A percentile compares a stretch with the other conserved stretches of the same genome.
phyloP scores from a whole-genome alignment of 2,797 vertebrate genomes.

The Enteromius treurensis region DNA sequence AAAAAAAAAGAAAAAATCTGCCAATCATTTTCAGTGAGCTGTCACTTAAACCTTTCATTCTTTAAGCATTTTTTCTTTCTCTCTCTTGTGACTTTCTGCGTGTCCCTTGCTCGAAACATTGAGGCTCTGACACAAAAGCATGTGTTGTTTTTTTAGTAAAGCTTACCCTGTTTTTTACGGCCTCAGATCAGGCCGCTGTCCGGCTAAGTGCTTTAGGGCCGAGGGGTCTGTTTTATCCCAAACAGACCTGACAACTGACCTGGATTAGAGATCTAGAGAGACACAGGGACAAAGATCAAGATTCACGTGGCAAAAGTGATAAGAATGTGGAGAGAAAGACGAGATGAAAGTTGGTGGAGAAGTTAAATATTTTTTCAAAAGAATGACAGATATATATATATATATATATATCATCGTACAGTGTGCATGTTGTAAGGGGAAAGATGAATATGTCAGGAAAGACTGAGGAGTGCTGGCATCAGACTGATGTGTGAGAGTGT shows the following conservation, averaged over 20 bases:
- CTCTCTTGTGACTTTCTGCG: neutral
- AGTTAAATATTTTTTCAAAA: neutral
- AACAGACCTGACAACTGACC: slow-evolving; percentile 5
- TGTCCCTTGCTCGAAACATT: neutral
- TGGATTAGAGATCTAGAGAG: slow-evolving; percentile 9
- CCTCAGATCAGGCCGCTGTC: neutral
- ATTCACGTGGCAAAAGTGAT: slow-evolving; percentile 8
- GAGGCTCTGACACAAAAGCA: neutral
- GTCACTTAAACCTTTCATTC: neutral
- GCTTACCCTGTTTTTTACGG: neutral
- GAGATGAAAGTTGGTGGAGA: neutral
- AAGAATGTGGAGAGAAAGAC: slow-evolving; percentile 1
- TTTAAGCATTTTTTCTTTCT: neutral
- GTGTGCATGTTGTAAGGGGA: neutral
- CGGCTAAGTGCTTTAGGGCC: neutral
- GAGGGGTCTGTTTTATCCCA: neutral
- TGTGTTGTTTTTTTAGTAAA: slow-evolving; percentile 2
- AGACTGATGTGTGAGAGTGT: neutral
- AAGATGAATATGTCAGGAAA: neutral
- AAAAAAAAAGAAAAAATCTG: neutral
- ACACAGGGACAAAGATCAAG: slow-evolving; percentile 3
- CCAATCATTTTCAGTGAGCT: neutral
- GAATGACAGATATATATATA: neutral
- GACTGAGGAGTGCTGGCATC: too few relatives aligned
- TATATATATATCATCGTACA: too few relatives aligned